Evolutionary conservation across 2,797 vertebrate genomes (phyloP), one percentile per base, ranked within the genome.

Genomic region (Semotilus atromaculatus): DNA sequence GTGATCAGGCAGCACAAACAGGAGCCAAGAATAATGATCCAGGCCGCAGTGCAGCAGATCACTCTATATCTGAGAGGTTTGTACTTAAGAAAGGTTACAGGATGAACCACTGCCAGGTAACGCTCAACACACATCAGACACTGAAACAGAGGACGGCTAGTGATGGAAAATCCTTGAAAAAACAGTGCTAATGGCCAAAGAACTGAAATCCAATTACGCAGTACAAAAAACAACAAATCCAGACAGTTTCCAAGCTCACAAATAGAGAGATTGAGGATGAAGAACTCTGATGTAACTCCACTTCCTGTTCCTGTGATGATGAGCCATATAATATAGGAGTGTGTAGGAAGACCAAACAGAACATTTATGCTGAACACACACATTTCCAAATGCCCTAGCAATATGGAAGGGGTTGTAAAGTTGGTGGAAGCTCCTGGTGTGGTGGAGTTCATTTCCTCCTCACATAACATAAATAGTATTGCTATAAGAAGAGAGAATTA

Each of bases 31-130:
- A 38, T 68, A 23, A 70, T 3, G 2, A 67, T 70, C 79, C 79
- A 81, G 64, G 14, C 31, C 14, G 0, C 79, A 13, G 21, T 5
- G 21, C 45, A 70, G 64, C 45, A 81, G 45, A 70, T 51, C 18
- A 55, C 31, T 67, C 43, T 66, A 34, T 80, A 80, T 66, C 78
- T 66, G 31, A 80, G 78, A 80, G 78, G 78, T 66, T 68, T 80
- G 78, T 0, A 51, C 29, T 80, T 80, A 16, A 80, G 62, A 34
- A 80, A 80, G 19, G 43, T 80, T 51, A 80, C 60, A 34, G 62
- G 78, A 67, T 80, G 62, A 80, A 68, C 62, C 43, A 80, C 78
- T 13, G 78, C 78, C 60, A 80, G 43, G 43, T 66, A 80, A 80
- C 62, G 43, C 62, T 80, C 78, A 21, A 80, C 78, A 80, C 78